phyloP scores from a whole-genome alignment of 2,797 vertebrate species.

The Propithecus deckenii region DNA sequence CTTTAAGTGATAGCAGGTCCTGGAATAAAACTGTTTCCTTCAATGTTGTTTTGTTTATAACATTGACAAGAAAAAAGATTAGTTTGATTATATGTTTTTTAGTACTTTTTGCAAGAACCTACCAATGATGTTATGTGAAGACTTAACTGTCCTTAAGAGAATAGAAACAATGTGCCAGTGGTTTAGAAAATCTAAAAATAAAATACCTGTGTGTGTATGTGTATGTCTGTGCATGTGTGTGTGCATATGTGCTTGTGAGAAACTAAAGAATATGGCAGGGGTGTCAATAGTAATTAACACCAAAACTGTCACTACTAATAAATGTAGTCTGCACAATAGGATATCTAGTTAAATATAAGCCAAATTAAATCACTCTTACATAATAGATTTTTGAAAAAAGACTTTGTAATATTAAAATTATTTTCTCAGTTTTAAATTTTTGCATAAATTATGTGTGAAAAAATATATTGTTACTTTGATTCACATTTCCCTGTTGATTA shows the following conservation, averaged over 20 bases:
- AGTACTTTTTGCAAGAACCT: neutral
- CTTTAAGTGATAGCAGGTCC: neutral
- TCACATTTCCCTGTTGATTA: neutral
- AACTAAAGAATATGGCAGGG: neutral
- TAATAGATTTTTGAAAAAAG: neutral
- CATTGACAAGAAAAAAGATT: too few relatives aligned
- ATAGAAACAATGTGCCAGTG: neutral
- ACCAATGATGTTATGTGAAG: neutral
- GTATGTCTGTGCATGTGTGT: neutral
- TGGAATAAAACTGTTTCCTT: neutral
- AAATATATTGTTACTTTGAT: neutral
- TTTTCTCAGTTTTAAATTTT: neutral
- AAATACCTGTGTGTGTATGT: neutral
- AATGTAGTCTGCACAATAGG: neutral
- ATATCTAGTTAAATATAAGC: neutral
- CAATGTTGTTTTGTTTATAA: neutral
- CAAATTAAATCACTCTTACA: neutral
- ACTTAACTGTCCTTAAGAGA: neutral
- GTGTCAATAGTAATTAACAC: neutral
- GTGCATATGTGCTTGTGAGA: neutral
- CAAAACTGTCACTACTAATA: neutral
- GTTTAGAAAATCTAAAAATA: neutral
- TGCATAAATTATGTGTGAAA: neutral
- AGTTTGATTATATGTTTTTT: neutral
- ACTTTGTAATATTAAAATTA: neutral